These are phyloP conservation scores for Sipha maydis DNA, from an alignment of 2,888 invertebrate genomes.

Conservation along the genomic window DNA sequence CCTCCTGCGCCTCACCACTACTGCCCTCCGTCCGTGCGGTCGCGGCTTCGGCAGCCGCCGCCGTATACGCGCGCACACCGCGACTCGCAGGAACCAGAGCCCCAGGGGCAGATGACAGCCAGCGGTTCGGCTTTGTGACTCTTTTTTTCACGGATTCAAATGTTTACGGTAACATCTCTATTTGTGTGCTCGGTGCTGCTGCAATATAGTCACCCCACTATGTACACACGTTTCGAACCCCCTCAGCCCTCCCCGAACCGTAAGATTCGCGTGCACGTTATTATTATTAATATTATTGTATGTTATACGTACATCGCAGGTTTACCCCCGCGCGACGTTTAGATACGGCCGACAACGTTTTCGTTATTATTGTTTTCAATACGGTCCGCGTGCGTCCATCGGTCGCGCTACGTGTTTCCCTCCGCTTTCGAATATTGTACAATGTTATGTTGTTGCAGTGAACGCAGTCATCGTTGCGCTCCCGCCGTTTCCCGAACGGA, in stretches of 20 bases:
- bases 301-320: background rate
- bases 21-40: background rate
- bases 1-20: background rate
- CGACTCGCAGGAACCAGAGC: background rate
- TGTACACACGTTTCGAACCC: background rate
- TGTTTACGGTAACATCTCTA: slow-evolving; percentile 61
- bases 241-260: background rate
- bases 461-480: background rate
- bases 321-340: background rate
- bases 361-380: background rate
- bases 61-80: background rate
- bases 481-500: background rate
- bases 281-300: background rate
- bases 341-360: background rate
- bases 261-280: background rate
- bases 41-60: slow-evolving; percentile 23
- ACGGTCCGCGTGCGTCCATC: background rate
- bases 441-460: too few relatives aligned
- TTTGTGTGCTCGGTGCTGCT: slow-evolving; percentile 15
- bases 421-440: too few relatives aligned
- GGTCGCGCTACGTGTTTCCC: background rate
- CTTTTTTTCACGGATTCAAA: slow-evolving; percentile 59
- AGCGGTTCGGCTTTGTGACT: slow-evolving; percentile 62
- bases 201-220: background rate
- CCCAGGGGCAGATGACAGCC: slow-evolving; percentile 59